A percentile compares a stretch with the other conserved stretches of the same genome.
phyloP scores from a whole-genome alignment of 2,797 vertebrate species.

The Taeniopygia guttata region DNA sequence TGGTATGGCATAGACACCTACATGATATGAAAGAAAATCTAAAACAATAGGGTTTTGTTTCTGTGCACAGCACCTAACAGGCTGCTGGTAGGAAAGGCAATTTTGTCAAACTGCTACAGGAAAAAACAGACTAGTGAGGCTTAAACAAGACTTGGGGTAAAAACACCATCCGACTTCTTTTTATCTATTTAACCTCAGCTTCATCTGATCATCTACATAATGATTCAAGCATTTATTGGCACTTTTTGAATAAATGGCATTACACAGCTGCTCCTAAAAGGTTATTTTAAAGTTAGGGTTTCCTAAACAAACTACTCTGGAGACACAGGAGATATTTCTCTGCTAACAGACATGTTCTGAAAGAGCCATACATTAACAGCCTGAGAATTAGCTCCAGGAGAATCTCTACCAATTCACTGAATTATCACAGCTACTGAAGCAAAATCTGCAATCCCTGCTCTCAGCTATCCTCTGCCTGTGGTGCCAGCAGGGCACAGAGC shows the following conservation, averaged over 20 bases:
- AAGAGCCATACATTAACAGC: neutral
- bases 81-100: slow-evolving; percentile 67
- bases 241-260: neutral
- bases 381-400: neutral
- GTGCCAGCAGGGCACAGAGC: neutral
- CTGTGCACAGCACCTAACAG: slow-evolving; percentile 70
- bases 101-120: slow-evolving; percentile 65
- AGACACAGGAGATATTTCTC: neutral
- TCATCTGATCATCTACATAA: neutral
- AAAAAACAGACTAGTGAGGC: slow-evolving; percentile 30
- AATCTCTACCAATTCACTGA: neutral
- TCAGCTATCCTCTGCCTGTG: neutral
- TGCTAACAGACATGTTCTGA: neutral
- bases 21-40: slow-evolving; percentile 84
- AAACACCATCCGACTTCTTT: slow-evolving; percentile 48
- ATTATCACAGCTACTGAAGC: neutral
- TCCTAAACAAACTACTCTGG: neutral
- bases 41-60: slow-evolving; percentile 80
- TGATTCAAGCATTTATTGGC: neutral
- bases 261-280: neutral
- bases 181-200: slow-evolving; percentile 56
- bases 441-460: neutral
- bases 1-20: slow-evolving; percentile 84
- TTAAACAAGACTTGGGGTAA: slow-evolving; percentile 35
- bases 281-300: slow-evolving; percentile 20